Percentiles rank a stretch among this genome's conserved stretches.
Conservation (phyloP, 2,113 vertebrate genomes). For the Corythaixoides concolor region DNA sequence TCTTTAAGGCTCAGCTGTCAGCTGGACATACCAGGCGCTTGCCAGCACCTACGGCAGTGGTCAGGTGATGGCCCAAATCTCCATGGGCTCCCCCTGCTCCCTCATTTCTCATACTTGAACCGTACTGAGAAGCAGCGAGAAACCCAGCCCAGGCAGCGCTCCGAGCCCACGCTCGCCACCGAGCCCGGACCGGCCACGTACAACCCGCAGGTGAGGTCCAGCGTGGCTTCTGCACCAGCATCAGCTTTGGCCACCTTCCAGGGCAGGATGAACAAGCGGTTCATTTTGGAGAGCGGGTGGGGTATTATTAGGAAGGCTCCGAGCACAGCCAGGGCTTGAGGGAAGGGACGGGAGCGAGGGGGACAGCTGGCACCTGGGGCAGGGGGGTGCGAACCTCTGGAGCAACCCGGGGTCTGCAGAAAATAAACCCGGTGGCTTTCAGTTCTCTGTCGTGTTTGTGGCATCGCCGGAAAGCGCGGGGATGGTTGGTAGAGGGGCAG, state of each 20-base stretch:
- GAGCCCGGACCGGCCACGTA: fast-evolving
- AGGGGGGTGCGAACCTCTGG: background rate
- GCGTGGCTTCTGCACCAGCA: background rate
- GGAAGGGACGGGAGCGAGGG: background rate
- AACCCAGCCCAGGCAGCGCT: background rate
- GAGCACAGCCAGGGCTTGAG: fast-evolving
- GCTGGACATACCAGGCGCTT: constrained; percentile 7
- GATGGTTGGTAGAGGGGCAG: background rate
- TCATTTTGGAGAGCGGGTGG: background rate
- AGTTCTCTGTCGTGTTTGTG: fast-evolving
- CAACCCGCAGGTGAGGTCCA: background rate
- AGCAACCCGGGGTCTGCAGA: fast-evolving
- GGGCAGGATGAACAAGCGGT: background rate
- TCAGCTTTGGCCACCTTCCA: background rate
- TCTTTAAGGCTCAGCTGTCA: constrained; percentile 27
- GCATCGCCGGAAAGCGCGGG: fast-evolving
- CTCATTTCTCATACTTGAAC: background rate
- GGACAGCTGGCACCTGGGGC: fast-evolving
- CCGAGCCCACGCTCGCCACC: fast-evolving
- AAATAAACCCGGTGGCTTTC: background rate
- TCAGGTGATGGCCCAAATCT: constrained; percentile 41
- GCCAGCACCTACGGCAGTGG: background rate
- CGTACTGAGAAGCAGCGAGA: background rate
- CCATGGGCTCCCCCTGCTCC: background rate
- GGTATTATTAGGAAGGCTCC: background rate